These are phyloP conservation scores for Eristalis tenax DNA, from an alignment of 2,888 invertebrate species.

Conservation along the genomic window DNA sequence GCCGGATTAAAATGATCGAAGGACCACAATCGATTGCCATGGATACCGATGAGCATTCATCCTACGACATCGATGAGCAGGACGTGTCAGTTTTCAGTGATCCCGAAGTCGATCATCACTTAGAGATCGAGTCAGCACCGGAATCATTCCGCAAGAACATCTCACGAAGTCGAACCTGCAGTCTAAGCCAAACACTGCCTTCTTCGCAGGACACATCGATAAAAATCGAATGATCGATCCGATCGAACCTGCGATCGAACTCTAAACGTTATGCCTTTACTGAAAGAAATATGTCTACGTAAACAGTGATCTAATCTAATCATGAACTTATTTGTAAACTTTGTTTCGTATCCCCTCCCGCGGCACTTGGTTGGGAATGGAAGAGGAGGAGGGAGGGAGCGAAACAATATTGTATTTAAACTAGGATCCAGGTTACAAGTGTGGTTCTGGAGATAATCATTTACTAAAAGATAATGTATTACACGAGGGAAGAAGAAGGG, in stretches of 20 bases:
- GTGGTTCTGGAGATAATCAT: constrained; percentile 51
- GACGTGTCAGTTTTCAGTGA: constrained; percentile 76
- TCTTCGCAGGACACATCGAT: constrained; percentile 25
- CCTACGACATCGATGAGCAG: constrained; percentile 72
- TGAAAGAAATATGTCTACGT: constrained; percentile 18
- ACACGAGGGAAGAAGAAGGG: constrained; percentile 19
- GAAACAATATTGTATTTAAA: background rate
- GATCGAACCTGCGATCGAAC: too few relatives aligned
- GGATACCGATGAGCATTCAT: constrained; percentile 1
- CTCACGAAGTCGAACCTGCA: constrained; percentile 45
- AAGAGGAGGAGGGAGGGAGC: background rate
- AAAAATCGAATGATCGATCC: constrained; percentile 33
- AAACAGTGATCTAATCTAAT: constrained; percentile 50
- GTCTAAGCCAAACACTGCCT: constrained; percentile 3
- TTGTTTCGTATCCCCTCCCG: background rate
- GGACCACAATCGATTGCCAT: background rate
- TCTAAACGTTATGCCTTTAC: constrained; percentile 28
- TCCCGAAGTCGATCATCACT: constrained; percentile 76
- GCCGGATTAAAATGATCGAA: constrained; percentile 28
- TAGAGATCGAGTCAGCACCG: constrained; percentile 49
- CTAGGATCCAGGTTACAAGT: constrained; percentile 21
- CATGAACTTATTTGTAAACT: constrained; percentile 10
- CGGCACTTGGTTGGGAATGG: too few relatives aligned
- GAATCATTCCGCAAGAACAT: constrained; percentile 40
- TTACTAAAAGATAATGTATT: constrained; percentile 32